Conservation (phyloP, 53 echinoderm and acorn worm genomes). For the Stichopus horrens region DNA sequence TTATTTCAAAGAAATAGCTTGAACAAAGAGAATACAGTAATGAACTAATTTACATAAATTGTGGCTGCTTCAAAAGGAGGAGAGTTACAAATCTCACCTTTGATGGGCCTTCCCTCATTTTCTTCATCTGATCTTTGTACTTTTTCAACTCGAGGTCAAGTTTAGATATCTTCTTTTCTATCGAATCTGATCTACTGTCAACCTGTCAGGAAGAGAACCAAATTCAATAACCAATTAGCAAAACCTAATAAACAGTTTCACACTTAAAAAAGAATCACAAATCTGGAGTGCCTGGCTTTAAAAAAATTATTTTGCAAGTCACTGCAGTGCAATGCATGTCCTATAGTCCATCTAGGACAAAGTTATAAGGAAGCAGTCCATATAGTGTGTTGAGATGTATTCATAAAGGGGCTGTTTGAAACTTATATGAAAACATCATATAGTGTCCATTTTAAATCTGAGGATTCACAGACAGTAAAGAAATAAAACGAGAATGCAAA, state of each 20-base stretch:
- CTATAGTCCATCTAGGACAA: too few species aligned
- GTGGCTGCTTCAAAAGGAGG: too few species aligned
- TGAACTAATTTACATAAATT: too few species aligned
- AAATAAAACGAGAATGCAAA: too few species aligned
- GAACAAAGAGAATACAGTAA: too few species aligned
- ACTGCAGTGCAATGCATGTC: too few species aligned
- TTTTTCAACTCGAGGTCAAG: constrained; percentile 89
- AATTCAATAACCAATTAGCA: not conserved
- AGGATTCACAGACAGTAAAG: too few species aligned
- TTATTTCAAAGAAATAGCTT: too few species aligned
- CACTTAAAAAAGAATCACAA: not conserved
- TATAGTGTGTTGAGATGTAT: not conserved
- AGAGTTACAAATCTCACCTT: constrained; percentile 59
- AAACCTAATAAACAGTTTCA: not conserved
- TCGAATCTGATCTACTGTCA: constrained; percentile 91
- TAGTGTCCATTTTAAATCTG: too few species aligned
- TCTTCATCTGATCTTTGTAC: constrained; percentile 99
- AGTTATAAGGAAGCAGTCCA: too few species aligned
- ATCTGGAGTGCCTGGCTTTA: not conserved
- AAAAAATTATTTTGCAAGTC: not conserved
- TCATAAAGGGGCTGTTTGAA: too few species aligned
- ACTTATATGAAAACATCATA: too few species aligned
- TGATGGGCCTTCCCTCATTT: constrained; percentile 97
- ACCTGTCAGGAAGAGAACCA: constrained; percentile 54
- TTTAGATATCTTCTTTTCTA: constrained; percentile 92